phyloP scores from a whole-genome alignment of 2,113 vertebrate species.

The Sylvilagus bachmani region DNA sequence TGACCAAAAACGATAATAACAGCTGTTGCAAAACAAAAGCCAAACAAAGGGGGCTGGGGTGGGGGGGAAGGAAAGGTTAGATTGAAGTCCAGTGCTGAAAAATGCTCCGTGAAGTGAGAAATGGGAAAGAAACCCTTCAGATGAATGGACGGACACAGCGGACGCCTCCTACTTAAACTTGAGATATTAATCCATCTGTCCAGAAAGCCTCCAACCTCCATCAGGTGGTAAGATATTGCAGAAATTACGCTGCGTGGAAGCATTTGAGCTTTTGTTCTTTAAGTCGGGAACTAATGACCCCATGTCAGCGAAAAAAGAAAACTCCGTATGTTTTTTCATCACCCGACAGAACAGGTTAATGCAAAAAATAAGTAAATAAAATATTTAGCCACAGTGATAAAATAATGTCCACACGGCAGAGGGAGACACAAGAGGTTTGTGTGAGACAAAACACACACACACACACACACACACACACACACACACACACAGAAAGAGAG shows the following conservation, averaged over 20 bases:
- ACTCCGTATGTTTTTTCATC: slow-evolving; percentile 87
- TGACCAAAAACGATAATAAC: slow-evolving; percentile 99
- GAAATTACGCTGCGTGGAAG: slow-evolving; percentile 87
- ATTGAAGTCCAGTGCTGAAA: slow-evolving; percentile 94
- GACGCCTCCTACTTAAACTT: slow-evolving; percentile 91
- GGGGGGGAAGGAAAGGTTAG: slow-evolving; percentile 95
- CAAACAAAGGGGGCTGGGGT: slow-evolving; percentile 93
- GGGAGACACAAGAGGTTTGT: not conserved
- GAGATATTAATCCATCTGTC: slow-evolving; percentile 90
- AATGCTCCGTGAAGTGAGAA: slow-evolving; percentile 91
- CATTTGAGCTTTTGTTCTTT: slow-evolving; percentile 87
- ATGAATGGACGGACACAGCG: slow-evolving; percentile 86
- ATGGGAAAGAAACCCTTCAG: slow-evolving; percentile 91
- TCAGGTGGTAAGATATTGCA: slow-evolving; percentile 91
- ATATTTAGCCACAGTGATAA: slow-evolving; percentile 86
- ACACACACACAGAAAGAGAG: slow-evolving; percentile 58
- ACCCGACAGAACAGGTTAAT: slow-evolving; percentile 86
- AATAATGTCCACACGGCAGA: slow-evolving; percentile 57
- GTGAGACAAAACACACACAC: slow-evolving; percentile 43
- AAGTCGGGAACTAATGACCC: slow-evolving; percentile 88
- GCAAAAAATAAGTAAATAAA: slow-evolving; percentile 77
- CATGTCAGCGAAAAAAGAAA: slow-evolving; percentile 89
- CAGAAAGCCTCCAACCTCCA: slow-evolving; percentile 83
- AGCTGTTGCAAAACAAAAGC: slow-evolving; percentile 99
- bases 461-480: too few relatives aligned